These are phyloP conservation scores for Harpalus rubripes DNA, from an alignment of 2,888 invertebrate species.

Conservation along the genomic window DNA sequence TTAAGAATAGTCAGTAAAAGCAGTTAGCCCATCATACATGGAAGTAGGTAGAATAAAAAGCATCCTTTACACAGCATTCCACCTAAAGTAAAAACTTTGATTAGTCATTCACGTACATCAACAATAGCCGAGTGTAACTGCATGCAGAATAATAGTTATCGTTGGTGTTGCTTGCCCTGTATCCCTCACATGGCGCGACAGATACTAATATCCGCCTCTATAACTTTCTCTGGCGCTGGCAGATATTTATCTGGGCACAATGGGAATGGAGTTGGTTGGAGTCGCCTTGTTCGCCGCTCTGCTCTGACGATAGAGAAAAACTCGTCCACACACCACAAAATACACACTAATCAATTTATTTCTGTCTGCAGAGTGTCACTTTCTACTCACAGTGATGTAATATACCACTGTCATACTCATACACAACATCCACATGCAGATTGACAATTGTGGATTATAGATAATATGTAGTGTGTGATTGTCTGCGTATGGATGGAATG, in stretches of 20 bases:
- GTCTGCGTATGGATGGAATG: too few species aligned
- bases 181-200: conserved; percentile 33
- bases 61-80: too few species aligned
- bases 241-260: conserved; percentile 52
- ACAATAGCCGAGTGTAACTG: not conserved
- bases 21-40: too few species aligned
- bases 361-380: conserved; percentile 40
- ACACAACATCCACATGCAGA: conserved; percentile 11
- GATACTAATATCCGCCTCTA: conserved; percentile 51
- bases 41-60: too few species aligned
- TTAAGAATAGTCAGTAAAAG: too few species aligned
- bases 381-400: conserved; percentile 43
- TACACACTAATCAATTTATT: conserved; percentile 45
- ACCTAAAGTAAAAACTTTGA: too few species aligned
- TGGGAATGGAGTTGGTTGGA: conserved; percentile 1
- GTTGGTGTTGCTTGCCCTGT: conserved; percentile 15
- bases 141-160: not conserved
- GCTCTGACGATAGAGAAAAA: conserved; percentile 16
- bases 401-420: not conserved
- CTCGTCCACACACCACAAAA: conserved; percentile 46
- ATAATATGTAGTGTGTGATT: too few species aligned
- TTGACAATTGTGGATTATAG: conserved; percentile 24
- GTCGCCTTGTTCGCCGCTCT: not conserved
- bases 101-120: too few species aligned
- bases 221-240: conserved; percentile 46